A percentile compares a stretch with the other conserved stretches of the same genome.
These are phyloP conservation scores for Tympanuchus pallidicinctus DNA, from an alignment of 2,113 vertebrate genomes.

Conservation along the genomic window DNA sequence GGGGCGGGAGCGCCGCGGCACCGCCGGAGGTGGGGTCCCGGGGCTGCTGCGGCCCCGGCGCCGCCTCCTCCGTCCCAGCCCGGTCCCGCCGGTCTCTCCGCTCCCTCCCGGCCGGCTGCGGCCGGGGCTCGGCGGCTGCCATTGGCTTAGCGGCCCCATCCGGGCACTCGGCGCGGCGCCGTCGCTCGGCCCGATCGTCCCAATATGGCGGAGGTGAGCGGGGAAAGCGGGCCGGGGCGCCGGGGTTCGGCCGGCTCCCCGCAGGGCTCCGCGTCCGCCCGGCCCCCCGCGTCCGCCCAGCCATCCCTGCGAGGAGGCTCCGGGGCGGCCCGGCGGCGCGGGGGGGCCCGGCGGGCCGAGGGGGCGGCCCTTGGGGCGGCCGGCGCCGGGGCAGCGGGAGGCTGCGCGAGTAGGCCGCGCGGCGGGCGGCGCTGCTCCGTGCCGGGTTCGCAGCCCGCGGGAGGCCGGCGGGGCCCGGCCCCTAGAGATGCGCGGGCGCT, in stretches of 20 bases:
- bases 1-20: too few relatives aligned
- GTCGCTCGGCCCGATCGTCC: conserved; percentile 92
- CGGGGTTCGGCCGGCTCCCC: conserved; percentile 64
- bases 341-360: not conserved
- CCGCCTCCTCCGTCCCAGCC: conserved; percentile 15
- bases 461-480: too few relatives aligned
- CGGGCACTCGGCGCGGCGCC: conserved; percentile 88
- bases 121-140: conserved; percentile 56
- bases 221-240: conserved; percentile 89
- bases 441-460: not conserved
- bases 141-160: conserved; percentile 88
- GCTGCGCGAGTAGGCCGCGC: conserved; percentile 85
- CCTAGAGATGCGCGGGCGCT: too few relatives aligned
- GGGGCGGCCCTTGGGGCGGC: too few relatives aligned
- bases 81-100: conserved; percentile 35
- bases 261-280: not conserved
- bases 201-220: conserved; percentile 98
- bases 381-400: conserved; percentile 63
- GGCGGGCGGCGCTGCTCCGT: conserved; percentile 30
- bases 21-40: not conserved
- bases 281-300: not conserved
- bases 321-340: not conserved
- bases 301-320: not conserved
- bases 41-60: not conserved
- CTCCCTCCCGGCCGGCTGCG: conserved; percentile 23